Evolutionary conservation across 2,113 vertebrate species (phyloP).

Genomic region (Apodemus sylvaticus): DNA sequence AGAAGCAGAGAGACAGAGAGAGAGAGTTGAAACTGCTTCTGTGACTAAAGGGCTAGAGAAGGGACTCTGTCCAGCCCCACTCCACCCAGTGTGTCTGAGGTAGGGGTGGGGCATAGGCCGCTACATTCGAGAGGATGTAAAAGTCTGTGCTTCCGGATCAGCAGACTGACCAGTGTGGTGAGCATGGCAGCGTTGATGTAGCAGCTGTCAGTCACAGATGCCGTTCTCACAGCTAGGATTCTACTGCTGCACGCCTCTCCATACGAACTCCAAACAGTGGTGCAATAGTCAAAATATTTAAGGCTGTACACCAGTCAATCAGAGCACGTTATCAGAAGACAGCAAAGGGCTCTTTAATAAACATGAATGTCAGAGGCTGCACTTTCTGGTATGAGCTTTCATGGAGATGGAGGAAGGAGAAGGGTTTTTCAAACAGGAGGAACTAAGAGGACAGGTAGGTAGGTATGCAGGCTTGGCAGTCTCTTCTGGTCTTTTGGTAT

Average conservation of each 20-base stretch:
- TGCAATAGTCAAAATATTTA: neutral
- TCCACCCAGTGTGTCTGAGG: neutral
- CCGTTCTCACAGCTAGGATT: neutral
- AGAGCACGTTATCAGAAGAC: neutral
- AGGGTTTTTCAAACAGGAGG: neutral
- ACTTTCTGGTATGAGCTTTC: neutral
- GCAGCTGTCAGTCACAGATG: neutral
- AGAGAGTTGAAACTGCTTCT: neutral
- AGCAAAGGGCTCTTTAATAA: neutral
- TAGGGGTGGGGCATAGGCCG: neutral
- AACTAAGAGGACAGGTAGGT: neutral
- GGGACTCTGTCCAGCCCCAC: neutral
- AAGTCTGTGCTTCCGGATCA: neutral
- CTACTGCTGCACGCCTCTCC: neutral
- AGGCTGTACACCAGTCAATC: neutral
- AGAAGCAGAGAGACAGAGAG: neutral
- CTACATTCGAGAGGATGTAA: neutral
- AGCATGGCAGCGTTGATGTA: neutral
- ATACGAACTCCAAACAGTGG: neutral
- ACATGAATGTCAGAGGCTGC: neutral
- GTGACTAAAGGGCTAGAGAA: neutral
- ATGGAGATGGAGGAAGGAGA: neutral
- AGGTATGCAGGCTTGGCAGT: neutral
- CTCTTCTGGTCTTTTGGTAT: neutral
- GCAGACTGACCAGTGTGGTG: neutral